Base-by-base conservation (phyloP, 1,140 invertebrate genomes). In the Campoletis sonorensis region DNA sequence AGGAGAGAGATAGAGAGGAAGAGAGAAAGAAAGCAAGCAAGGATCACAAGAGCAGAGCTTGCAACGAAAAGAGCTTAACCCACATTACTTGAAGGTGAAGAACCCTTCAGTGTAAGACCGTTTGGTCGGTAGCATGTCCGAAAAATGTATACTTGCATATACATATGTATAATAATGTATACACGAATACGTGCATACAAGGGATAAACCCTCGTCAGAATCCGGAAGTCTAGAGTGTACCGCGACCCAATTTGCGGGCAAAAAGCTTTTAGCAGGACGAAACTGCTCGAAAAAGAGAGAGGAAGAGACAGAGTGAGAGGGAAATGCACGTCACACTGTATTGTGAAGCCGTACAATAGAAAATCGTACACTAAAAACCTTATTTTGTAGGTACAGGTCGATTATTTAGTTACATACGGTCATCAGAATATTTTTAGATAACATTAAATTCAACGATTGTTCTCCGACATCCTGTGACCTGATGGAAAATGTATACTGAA, bases 191-290 rank as follows among this genome's bases (percentile, higher is more conserved):
- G 30, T 61, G 26, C 49, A 54, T 54, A 77, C 30, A 15, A 18
- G 49, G 30, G 18, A 30, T 30, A 58, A 33, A 79, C 26, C n/a
- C 51, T 49, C 33, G 37, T 79, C 70, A 30, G 21, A 27, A 26
- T 49, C 33, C 30, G 40, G 40, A 81, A 81, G 80, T 81, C 76
- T 81, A 40, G 73, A 77, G 80, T 81, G 80, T 77, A 23, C 80
- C 73, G 58, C 73, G 80, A 81, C 80, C 80, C 64, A 81, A 81
- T 81, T 81, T 75, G 75, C 68, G n/a, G 68, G 49, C 71, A 54
- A 80, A 80, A 80, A 80, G 51, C 72, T 81, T 81, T 81, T 67
- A 77, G 40, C 68, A 23, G 58, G 58, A 64, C 58, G 58, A 64
- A 64, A 64, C 51, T 77, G 15, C 40, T 21, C 15, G 10, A 40